Base-by-base conservation (phyloP, 2,888 invertebrate species). In the Eupsilia transversa region DNA sequence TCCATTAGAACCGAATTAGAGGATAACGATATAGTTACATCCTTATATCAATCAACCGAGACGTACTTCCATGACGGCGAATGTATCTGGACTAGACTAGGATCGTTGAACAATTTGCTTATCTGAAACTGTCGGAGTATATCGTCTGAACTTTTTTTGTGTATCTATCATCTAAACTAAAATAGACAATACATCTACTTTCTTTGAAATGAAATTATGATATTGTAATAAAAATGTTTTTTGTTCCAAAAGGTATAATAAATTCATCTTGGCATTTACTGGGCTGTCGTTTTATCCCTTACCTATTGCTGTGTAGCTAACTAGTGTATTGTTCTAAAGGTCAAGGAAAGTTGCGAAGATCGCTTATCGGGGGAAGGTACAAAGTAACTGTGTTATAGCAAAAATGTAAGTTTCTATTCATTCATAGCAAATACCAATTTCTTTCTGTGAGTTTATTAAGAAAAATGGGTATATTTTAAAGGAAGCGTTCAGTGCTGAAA, bases 1-100 rank as follows among this genome's bases (percentile, higher is more conserved):
- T 88, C 90, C 89, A 91, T 92, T 93, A 90, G 90, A 91, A 90
- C 86, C 79, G 86, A 90, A 92, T 92, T 93, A 93, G 88, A 90
- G 85, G 89, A 90, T 90, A 90, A 90, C 89, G 88, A 87, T 87
- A 87, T 85, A 81, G 85, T 82, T 76, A 88, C 88, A 85, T 86
- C 85, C 80, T 85, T 87, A 79, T 83, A 88, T 90, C 86, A 89
- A 85, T 89, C 82, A 84, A 79, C 70, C 79, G 77, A 88, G 86
- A 87, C 87, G 74, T 87, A 80, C 87, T 84, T 85, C 86, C 85
- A 86, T 87, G 88, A 86, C 67, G 80, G 68, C 79, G 81, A 88
- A 88, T 78, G 65, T 81, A 87, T 86, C 74, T 80, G 66, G 66
- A 71, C 23, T 38, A 57, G 71, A 78, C 72, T 64, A 60, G 54